phyloP scores from a whole-genome alignment of 2,888 invertebrate species.

The Incurvaria masculella region DNA sequence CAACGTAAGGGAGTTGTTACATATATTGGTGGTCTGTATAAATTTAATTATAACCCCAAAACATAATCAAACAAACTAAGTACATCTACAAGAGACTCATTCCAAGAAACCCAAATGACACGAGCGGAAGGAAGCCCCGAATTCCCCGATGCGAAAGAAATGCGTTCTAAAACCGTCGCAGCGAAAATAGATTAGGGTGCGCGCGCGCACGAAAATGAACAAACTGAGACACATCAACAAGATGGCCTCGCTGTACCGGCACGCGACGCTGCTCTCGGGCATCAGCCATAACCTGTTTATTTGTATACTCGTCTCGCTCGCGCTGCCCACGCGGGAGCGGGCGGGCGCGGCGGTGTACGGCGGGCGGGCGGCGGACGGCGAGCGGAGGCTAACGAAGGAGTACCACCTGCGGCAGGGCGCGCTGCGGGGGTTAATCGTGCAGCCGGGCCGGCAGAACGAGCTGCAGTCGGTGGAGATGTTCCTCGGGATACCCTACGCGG shows the following conservation, averaged over 20 bases:
- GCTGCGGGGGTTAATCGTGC: constrained; percentile 64
- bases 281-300: constrained; percentile 50
- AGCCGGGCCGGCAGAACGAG: constrained; percentile 60
- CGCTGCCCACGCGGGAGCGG: constrained; percentile 12
- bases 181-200: constrained; percentile 1
- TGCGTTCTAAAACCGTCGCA: constrained; percentile 6
- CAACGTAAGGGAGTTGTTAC: no score
- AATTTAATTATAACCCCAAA: no score
- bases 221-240: constrained; percentile 35
- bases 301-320: constrained; percentile 46
- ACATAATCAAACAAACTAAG: no score
- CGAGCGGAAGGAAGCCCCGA: neutral
- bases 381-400: constrained; percentile 54
- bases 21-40: no score
- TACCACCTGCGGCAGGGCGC: constrained; percentile 65
- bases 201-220: constrained; percentile 9
- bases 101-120: neutral
- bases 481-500: constrained; percentile 79
- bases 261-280: constrained; percentile 34
- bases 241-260: constrained; percentile 41
- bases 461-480: constrained; percentile 70
- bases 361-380: constrained; percentile 33
- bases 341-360: constrained; percentile 38
- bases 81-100: neutral
- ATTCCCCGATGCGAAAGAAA: neutral